A percentile compares a stretch with the other conserved stretches of the same genome.
Evolutionary conservation across 2,888 invertebrate genomes (phyloP).

Genomic region (Chaetogeoica ovagalla): DNA sequence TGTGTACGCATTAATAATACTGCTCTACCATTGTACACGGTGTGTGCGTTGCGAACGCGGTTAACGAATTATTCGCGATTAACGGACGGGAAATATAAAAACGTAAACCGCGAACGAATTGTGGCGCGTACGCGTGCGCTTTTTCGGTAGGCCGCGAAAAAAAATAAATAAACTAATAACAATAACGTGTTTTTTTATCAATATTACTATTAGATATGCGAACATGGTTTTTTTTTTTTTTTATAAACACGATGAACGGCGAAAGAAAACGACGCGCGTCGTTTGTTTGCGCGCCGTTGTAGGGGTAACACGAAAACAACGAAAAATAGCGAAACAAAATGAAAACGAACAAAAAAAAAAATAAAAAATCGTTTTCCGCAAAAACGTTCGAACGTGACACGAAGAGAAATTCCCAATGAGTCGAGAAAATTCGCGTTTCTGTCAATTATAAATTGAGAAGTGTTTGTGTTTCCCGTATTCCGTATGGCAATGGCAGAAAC

Average conservation of each 20-base stretch:
- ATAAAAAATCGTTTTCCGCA: background rate
- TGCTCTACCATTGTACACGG: no score
- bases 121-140: background rate
- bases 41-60: background rate
- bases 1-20: no score
- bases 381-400: no score
- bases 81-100: constrained; percentile 45
- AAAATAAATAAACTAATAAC: background rate
- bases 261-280: background rate
- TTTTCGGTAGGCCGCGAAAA: background rate
- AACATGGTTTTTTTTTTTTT: background rate
- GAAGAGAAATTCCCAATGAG: no score
- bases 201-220: no score
- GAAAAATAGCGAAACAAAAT: no score
- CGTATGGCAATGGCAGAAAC: no score
- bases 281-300: background rate
- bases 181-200: constrained; percentile 1
- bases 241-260: no score
- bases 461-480: no score
- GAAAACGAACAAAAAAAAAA: background rate
- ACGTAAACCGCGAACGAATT: constrained; percentile 22
- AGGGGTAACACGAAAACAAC: background rate
- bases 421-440: no score
- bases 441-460: no score
- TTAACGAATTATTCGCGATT: constrained; percentile 26